A percentile compares a stretch with the other conserved stretches of the same genome.
These are phyloP conservation scores for Micropoecilia bifurca DNA, from an alignment of 2,797 vertebrate genomes.

Conservation along the genomic window DNA sequence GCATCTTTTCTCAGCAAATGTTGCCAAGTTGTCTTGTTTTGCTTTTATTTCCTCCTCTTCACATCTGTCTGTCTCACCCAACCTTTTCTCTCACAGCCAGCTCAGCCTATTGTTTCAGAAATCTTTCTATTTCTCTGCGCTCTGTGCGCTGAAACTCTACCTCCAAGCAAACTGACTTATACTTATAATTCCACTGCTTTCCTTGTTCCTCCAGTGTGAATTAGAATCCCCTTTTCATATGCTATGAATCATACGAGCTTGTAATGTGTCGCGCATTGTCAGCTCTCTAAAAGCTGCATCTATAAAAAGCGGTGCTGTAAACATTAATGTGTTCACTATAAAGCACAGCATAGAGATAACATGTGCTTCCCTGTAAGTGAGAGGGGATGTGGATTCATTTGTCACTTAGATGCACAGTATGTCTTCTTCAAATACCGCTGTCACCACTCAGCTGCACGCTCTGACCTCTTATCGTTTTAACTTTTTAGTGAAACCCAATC, in stretches of 20 bases:
- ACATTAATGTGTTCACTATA: slow-evolving; percentile 56
- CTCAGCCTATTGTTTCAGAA: slow-evolving; percentile 25
- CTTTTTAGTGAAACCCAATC: slow-evolving; percentile 36
- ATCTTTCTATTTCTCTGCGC: slow-evolving; percentile 12
- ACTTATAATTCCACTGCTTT: background rate
- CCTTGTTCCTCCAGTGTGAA: slow-evolving; percentile 42
- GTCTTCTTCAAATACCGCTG: slow-evolving; percentile 52
- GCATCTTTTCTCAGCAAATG: slow-evolving; percentile 23
- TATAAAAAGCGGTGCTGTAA: slow-evolving; percentile 66
- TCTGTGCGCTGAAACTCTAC: slow-evolving; percentile 3
- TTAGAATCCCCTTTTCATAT: slow-evolving; percentile 42
- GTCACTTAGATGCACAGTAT: slow-evolving; percentile 27
- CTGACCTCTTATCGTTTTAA: slow-evolving; percentile 55
- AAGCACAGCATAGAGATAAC: slow-evolving; percentile 36
- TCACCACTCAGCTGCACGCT: slow-evolving; percentile 27
- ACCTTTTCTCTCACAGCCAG: slow-evolving; percentile 27
- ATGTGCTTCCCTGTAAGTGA: slow-evolving; percentile 19
- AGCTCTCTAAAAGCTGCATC: slow-evolving; percentile 57
- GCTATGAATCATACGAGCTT: slow-evolving; percentile 56
- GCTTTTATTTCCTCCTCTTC: slow-evolving; percentile 13
- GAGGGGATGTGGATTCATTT: slow-evolving; percentile 39
- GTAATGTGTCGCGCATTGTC: slow-evolving; percentile 62
- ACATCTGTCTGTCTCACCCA: slow-evolving; percentile 25
- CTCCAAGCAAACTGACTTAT: background rate
- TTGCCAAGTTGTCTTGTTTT: slow-evolving; percentile 22